Conservation (phyloP, 2,797 vertebrate genomes). For the Bradypodion ventrale region DNA sequence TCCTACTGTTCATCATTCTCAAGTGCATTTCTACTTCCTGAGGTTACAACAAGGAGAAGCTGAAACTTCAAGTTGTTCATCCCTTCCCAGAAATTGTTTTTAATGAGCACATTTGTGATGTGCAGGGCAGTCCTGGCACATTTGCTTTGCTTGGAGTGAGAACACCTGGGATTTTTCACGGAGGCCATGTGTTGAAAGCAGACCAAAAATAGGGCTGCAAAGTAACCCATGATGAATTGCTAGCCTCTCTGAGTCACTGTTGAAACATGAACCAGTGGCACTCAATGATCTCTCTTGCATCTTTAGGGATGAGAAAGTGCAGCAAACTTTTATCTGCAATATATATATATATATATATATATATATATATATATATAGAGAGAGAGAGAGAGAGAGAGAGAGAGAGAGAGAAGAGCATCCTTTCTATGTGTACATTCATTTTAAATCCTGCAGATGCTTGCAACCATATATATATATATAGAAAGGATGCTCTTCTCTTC, state of each 20-base stretch:
- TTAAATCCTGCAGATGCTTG: conserved; percentile 54
- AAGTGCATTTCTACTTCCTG: conserved; percentile 39
- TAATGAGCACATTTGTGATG: conserved; percentile 72
- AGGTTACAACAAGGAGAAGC: conserved; percentile 62
- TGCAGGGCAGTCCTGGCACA: conserved; percentile 55
- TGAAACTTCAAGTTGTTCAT: conserved; percentile 38
- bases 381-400: too few species aligned
- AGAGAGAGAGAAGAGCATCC: too few species aligned
- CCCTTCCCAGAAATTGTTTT: conserved; percentile 65
- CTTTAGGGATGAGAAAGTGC: conserved; percentile 58
- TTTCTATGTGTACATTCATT: not conserved
- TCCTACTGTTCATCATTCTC: conserved; percentile 52
- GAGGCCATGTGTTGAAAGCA: conserved; percentile 43
- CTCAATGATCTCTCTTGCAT: conserved; percentile 61
- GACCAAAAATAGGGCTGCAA: conserved; percentile 65
- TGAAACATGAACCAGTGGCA: conserved; percentile 55
- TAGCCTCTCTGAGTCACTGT: conserved; percentile 65
- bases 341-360: conserved; percentile 26
- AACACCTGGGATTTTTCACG: conserved; percentile 71
- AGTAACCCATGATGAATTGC: conserved; percentile 68
- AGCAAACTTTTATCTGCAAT: too few species aligned
- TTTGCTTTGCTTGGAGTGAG: conserved; percentile 41
- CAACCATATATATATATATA: conserved; percentile 25
- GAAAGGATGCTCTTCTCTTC: conserved; percentile 45
- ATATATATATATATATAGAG: too few species aligned